Conservation (phyloP, 64 coral and sea anemone species). For the Pachyseris speciosa region DNA sequence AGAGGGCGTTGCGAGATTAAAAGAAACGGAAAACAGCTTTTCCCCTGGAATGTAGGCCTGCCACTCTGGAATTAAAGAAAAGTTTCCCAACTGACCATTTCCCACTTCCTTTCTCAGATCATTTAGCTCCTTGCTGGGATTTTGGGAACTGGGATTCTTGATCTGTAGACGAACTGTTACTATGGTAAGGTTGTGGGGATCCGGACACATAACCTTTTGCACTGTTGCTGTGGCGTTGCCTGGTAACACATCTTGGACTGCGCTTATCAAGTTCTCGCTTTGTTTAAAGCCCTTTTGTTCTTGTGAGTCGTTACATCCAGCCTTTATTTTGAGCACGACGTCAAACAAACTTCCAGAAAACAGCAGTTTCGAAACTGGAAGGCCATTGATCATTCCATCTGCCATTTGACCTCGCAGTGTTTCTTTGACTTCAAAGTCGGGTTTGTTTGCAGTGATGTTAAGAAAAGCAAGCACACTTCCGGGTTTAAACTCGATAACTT, state of each 20-base stretch:
- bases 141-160: neutral
- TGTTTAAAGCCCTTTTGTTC: neutral
- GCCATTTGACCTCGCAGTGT: neutral
- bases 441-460: neutral
- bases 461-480: slow-evolving; percentile 33
- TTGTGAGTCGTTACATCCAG: neutral
- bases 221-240: slow-evolving; percentile 23
- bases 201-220: neutral
- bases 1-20: neutral
- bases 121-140: slow-evolving; percentile 5
- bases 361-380: neutral
- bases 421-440: neutral
- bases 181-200: neutral
- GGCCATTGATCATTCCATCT: neutral
- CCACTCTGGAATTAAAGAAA: slow-evolving; percentile 1
- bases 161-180: slow-evolving; percentile 11
- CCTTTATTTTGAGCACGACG: neutral
- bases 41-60: slow-evolving; percentile 34
- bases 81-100: neutral
- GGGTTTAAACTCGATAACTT: slow-evolving; percentile 15
- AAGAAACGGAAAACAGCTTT: slow-evolving; percentile 23
- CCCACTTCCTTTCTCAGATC: neutral
- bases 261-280: neutral
- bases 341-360: slow-evolving; percentile 39
- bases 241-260: neutral